Base-by-base conservation (phyloP, 64 coral and sea anemone species). In the Stylophora pistillata region DNA sequence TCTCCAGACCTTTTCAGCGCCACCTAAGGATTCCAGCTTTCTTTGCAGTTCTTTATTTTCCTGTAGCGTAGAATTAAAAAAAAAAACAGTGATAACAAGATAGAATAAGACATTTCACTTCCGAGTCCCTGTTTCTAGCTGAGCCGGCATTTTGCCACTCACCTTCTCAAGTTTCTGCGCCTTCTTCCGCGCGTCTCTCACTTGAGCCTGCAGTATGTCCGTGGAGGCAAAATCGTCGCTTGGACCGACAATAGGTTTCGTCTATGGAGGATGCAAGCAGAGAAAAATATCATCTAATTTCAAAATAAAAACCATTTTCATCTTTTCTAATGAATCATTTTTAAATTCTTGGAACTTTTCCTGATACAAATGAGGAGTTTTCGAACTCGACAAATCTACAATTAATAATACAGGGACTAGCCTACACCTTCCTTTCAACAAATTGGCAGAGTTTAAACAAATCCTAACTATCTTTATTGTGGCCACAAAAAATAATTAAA, bases 191-290 rank as follows among this genome's bases (percentile, higher is more conserved):
- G 90, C 89, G 70, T 96, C 95, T 55, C 91, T 85, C 2, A 96
- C 53, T 73, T 96, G 95, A 89, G 95, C 95, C 82, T 96, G 87
- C 83, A 96, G 58, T 58, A 96, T 75, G 30, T 87, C 58, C 74
- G 74, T 56, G 21, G 74, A 55, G 60, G 78, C 56, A 18, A 75
- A 77, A 18, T 80, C 87, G 78, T 79, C 75, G 76, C 77, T 5
- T 20, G 2, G 0, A 65, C 64, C 41, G 27, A 28, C 21, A 71
- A 30, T 60, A 15, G 11, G 10, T 23, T 23, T 81, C 21, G 17
- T 59, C 78, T 82, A 30, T 18, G 0, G 53, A 70, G 17, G 33
- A 53, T 53, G 34, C 18, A 10, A 26, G 52, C 17, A 15, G 2
- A 20, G 33, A 66, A 21, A 65, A 16, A 82, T 1, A 33, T 23